Conservation (phyloP, 2,888 invertebrate genomes). For the Drosophila pseudotalamancana region DNA sequence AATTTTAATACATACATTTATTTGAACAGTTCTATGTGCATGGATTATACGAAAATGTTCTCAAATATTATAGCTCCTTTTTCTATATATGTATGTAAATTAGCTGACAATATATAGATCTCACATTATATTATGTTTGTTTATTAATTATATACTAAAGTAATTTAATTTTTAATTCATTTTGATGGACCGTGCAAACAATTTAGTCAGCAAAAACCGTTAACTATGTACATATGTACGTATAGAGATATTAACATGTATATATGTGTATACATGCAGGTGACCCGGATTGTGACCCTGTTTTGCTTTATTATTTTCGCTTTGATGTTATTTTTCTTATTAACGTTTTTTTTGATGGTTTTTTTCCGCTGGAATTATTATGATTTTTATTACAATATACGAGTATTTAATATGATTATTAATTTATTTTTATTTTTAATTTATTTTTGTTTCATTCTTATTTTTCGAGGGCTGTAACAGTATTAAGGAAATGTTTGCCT, state of each 20-base stretch:
- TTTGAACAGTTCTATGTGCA: background rate
- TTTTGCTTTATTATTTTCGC: conserved; percentile 13
- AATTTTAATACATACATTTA: too few species aligned
- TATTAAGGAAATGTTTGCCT: conserved; percentile 11
- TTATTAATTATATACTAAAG: too few species aligned
- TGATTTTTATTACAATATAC: conserved; percentile 35
- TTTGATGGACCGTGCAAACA: too few species aligned
- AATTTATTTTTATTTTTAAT: background rate
- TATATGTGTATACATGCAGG: background rate
- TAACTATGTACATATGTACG: background rate
- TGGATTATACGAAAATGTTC: background rate
- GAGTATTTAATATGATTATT: conserved; percentile 42
- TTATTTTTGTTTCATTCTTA: background rate
- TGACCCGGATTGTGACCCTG: conserved; percentile 47
- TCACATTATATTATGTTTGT: too few species aligned
- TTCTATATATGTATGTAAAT: background rate
- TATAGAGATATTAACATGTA: background rate
- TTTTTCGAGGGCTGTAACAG: conserved; percentile 12
- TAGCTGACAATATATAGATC: background rate
- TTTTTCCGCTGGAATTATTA: conserved; percentile 48
- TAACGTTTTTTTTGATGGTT: conserved; percentile 20
- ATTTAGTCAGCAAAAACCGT: too few species aligned
- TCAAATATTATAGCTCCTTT: background rate
- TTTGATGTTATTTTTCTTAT: conserved; percentile 13
- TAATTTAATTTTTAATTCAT: too few species aligned